Percentiles rank a stretch among this genome's conserved stretches.
These are phyloP conservation scores for Cairina moschata DNA, from an alignment of 2,113 vertebrate species.

Conservation along the genomic window DNA sequence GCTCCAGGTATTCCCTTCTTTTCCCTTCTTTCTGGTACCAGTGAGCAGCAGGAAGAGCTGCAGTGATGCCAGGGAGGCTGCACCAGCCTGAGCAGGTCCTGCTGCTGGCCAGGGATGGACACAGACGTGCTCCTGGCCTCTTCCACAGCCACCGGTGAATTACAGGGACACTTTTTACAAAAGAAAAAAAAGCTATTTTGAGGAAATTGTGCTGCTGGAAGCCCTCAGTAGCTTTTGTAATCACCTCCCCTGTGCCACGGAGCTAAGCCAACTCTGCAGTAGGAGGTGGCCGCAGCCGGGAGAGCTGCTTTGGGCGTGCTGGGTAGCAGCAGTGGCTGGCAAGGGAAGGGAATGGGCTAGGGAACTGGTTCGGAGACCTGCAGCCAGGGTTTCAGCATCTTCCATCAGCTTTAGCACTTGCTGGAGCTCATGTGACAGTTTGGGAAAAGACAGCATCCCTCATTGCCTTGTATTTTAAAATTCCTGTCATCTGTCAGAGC, in stretches of 20 bases:
- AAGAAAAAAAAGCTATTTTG: background rate
- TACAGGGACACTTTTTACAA: rapidly evolving
- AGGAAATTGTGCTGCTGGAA: background rate
- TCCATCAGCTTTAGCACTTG: background rate
- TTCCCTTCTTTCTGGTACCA: background rate
- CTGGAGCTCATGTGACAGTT: background rate
- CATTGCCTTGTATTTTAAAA: background rate
- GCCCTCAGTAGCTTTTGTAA: background rate
- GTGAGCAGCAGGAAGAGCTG: background rate
- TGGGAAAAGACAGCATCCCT: background rate
- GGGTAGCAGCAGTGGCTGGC: background rate
- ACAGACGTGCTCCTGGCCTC: rapidly evolving
- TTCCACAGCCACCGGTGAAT: rapidly evolving
- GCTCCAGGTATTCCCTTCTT: background rate
- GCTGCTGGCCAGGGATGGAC: background rate
- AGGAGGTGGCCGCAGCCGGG: background rate
- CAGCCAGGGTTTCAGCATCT: background rate
- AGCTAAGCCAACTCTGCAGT: background rate
- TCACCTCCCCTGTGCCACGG: background rate
- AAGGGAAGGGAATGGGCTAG: background rate
- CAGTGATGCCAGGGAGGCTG: background rate
- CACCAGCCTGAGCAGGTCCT: background rate
- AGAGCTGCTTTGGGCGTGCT: rapidly evolving
- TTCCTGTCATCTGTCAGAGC: background rate
- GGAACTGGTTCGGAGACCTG: background rate